Evolutionary conservation across 2,888 invertebrate species (phyloP).

Genomic region (Archips crataeganus): DNA sequence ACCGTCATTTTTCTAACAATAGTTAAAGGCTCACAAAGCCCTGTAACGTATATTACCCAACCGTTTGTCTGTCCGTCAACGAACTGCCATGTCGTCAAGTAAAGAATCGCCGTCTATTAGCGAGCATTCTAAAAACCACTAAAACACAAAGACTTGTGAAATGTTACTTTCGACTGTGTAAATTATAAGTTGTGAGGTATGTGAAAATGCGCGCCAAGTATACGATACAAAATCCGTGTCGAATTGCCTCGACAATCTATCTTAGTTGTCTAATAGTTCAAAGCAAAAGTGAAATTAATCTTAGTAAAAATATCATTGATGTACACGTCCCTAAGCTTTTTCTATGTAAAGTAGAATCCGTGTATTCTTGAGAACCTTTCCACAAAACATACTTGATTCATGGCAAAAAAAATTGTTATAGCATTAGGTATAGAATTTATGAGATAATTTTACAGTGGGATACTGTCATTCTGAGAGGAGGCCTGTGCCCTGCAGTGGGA

Average conservation of each 20-base stretch:
- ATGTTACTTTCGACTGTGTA: slow-evolving; percentile 27
- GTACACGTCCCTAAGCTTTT: no score
- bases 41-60: slow-evolving; percentile 13
- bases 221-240: background rate
- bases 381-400: no score
- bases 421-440: no score
- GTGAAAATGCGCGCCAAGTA: slow-evolving; percentile 11
- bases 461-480: no score
- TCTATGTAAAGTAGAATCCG: no score
- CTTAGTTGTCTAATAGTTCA: no score
- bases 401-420: no score
- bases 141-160: slow-evolving; percentile 21
- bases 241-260: background rate
- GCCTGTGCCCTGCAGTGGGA: no score
- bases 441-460: no score
- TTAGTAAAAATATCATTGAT: no score
- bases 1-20: slow-evolving; percentile 25
- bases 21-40: slow-evolving; percentile 3
- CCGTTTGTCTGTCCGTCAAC: slow-evolving; percentile 13
- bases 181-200: slow-evolving; percentile 2
- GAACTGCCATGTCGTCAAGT: slow-evolving; percentile 14
- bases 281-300: no score
- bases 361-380: no score
- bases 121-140: slow-evolving; percentile 21
- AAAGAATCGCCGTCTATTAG: slow-evolving; percentile 31